Percentiles rank a stretch among this genome's conserved stretches.
phyloP scores from a whole-genome alignment of 2,888 invertebrate species.

The Aleiodes leptofemur region DNA sequence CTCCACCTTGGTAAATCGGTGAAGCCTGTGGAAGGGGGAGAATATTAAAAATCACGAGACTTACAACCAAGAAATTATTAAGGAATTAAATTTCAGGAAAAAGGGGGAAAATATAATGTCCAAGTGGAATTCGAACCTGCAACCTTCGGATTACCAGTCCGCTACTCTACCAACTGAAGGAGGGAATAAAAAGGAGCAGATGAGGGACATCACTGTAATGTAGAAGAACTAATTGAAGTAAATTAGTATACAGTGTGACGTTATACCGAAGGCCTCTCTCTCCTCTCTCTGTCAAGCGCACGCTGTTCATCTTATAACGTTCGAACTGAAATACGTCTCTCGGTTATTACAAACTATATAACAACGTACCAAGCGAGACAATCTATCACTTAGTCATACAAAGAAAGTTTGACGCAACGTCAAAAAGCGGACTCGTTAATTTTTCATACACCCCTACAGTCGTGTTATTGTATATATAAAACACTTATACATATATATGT shows the following conservation, averaged over 20 bases:
- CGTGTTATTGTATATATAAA: neutral
- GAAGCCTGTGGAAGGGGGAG: too few relatives aligned
- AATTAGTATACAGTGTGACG: constrained; percentile 17
- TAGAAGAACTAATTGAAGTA: constrained; percentile 28
- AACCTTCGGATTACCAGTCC: too few relatives aligned
- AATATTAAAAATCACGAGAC: too few relatives aligned
- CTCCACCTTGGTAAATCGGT: too few relatives aligned
- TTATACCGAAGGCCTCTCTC: constrained; percentile 38
- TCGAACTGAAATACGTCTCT: constrained; percentile 52
- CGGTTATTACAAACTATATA: constrained; percentile 34
- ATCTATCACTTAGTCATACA: constrained; percentile 68
- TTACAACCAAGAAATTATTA: too few relatives aligned
- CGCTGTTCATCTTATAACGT: constrained; percentile 40
- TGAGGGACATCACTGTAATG: neutral
- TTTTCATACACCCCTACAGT: constrained; percentile 64
- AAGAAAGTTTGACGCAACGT: constrained; percentile 69
- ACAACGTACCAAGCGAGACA: constrained; percentile 52
- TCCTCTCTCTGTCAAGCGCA: constrained; percentile 39
- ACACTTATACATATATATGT: constrained; percentile 23
- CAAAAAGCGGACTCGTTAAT: constrained; percentile 69
- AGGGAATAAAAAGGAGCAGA: neutral
- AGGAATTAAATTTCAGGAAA: too few relatives aligned
- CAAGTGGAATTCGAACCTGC: too few relatives aligned
- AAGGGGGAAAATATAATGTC: too few relatives aligned
- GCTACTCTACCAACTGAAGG: too few relatives aligned